Percentiles rank a stretch among this genome's conserved stretches.
phyloP scores from a whole-genome alignment of 1,140 invertebrate genomes.

The Plodia interpunctella region DNA sequence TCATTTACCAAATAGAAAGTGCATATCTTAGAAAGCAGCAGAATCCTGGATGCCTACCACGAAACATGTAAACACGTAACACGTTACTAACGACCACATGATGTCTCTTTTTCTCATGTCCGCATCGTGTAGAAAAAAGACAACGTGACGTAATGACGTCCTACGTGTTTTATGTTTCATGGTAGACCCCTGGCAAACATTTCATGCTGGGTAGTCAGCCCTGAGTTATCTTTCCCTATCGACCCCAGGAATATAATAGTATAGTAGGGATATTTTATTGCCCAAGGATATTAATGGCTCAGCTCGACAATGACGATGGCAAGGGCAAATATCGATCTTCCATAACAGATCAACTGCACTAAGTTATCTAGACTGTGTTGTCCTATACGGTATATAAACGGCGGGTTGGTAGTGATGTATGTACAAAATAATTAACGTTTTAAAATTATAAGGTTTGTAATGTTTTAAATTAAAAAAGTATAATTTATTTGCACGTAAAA shows the following conservation, averaged over 20 bases:
- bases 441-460: no score
- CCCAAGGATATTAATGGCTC: slow-evolving; percentile 14
- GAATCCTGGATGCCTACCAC: no score
- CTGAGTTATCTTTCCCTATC: slow-evolving; percentile 46
- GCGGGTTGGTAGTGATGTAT: no score
- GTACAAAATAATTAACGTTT: not conserved
- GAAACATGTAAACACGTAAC: no score
- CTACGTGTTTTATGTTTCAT: not conserved
- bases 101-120: no score
- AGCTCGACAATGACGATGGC: not conserved
- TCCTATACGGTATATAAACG: no score
- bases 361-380: no score
- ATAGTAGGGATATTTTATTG: slow-evolving; percentile 27
- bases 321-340: not conserved
- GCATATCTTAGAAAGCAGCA: no score
- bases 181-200: not conserved
- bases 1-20: no score
- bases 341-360: not conserved
- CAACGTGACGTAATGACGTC: no score
- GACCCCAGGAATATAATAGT: slow-evolving; percentile 40
- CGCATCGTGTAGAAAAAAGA: no score
- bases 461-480: not conserved
- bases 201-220: slow-evolving; percentile 13
- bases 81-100: no score
- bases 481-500: not conserved